Evolutionary conservation across 2,797 vertebrate genomes (phyloP).

Genomic region (Gallinago solitaria): DNA sequence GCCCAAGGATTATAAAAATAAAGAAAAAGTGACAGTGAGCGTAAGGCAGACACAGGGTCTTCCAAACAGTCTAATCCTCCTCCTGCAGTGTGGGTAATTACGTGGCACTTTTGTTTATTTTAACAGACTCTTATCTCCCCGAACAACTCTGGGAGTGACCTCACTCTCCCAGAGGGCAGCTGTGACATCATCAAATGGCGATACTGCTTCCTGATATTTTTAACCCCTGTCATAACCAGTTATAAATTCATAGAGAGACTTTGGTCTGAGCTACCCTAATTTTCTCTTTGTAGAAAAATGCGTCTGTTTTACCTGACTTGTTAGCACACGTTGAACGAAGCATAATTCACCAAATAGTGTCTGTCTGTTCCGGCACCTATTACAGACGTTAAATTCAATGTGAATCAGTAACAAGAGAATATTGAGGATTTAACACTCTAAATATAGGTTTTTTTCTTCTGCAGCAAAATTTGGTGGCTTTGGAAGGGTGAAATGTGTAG

Average conservation of each 20-base stretch:
- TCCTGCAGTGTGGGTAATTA: slow-evolving; percentile 80
- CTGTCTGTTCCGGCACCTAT: not conserved
- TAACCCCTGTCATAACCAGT: slow-evolving; percentile 65
- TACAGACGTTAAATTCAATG: not conserved
- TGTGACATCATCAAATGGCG: slow-evolving; percentile 67
- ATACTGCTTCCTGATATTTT: slow-evolving; percentile 59
- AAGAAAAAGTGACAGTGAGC: not conserved
- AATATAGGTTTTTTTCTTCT: not conserved
- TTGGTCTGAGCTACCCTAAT: not conserved
- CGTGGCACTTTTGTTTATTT: slow-evolving; percentile 81
- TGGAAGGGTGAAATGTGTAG: not conserved
- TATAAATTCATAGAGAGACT: not conserved
- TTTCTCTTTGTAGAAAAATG: accelerated
- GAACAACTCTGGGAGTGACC: slow-evolving; percentile 77
- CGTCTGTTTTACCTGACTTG: not conserved
- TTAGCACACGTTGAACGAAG: accelerated
- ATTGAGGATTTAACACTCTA: not conserved
- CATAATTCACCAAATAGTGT: accelerated
- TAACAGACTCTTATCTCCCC: slow-evolving; percentile 82
- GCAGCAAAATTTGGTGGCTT: not conserved
- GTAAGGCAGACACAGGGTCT: slow-evolving; percentile 66
- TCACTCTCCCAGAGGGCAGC: slow-evolving; percentile 75
- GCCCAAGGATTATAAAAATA: not conserved
- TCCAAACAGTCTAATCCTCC: slow-evolving; percentile 78
- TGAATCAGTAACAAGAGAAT: not conserved